These are phyloP conservation scores for Drosophila funebris DNA, from an alignment of 1,140 invertebrate species.

Conservation along the genomic window DNA sequence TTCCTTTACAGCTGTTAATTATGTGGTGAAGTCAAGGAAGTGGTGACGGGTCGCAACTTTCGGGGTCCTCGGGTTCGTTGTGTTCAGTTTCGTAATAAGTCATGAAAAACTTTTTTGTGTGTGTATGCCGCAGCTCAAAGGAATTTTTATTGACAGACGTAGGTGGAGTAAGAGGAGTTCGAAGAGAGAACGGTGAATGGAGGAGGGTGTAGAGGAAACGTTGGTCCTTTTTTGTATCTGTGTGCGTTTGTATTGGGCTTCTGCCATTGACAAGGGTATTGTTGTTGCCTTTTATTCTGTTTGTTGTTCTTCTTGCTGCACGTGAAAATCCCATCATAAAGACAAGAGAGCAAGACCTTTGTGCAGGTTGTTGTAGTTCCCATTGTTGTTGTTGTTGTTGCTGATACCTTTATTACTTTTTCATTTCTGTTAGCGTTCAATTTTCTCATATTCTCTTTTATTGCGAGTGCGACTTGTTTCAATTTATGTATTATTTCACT, in stretches of 20 bases:
- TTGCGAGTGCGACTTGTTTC: constrained; percentile 1
- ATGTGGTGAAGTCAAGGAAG: constrained; percentile 12
- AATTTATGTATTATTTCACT: constrained; percentile 30
- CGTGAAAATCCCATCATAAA: constrained; percentile 76
- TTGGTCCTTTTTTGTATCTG: constrained; percentile 35
- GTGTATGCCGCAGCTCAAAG: constrained; percentile 49
- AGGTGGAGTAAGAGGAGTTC: not conserved
- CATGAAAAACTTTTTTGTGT: constrained; percentile 35
- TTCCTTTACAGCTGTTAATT: constrained; percentile 23
- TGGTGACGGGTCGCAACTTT: not conserved
- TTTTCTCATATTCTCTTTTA: constrained; percentile 20
- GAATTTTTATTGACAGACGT: constrained; percentile 68
- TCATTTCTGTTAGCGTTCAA: constrained; percentile 38
- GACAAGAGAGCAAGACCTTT: constrained; percentile 39
- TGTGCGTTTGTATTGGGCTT: constrained; percentile 22
- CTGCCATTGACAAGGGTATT: constrained; percentile 67
- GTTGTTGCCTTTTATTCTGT: constrained; percentile 10
- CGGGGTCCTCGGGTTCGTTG: not conserved
- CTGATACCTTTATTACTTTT: constrained; percentile 38
- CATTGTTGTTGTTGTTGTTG: constrained; percentile 17
- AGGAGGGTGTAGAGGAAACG: constrained; percentile 1
- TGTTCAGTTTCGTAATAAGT: constrained; percentile 30
- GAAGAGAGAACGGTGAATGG: not conserved
- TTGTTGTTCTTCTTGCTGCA: constrained; percentile 41
- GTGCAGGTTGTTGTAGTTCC: constrained; percentile 29